These are phyloP conservation scores for Cephus sareptanus DNA, from an alignment of 2,888 invertebrate genomes.

Conservation along the genomic window DNA sequence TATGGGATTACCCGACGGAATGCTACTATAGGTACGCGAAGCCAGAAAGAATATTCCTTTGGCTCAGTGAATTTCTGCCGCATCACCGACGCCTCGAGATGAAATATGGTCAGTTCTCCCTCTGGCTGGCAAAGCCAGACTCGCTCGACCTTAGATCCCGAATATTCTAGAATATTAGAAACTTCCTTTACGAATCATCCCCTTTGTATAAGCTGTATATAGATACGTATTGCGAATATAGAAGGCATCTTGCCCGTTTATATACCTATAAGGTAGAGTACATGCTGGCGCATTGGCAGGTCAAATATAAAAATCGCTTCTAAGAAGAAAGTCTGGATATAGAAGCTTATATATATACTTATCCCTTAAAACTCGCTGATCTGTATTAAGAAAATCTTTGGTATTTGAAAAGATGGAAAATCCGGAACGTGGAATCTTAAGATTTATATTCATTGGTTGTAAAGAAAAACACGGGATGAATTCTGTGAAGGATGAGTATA, in stretches of 20 bases:
- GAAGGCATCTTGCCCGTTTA: not conserved
- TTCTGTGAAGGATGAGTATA: too few relatives aligned
- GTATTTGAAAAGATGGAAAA: too few relatives aligned
- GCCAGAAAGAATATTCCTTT: constrained; percentile 34
- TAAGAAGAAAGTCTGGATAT: not conserved
- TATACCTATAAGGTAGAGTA: not conserved
- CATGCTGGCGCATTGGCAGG: not conserved
- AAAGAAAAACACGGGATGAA: too few relatives aligned
- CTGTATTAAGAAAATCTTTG: too few relatives aligned
- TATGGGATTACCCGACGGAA: not conserved
- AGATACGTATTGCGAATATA: not conserved
- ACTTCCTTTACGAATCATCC: not conserved
- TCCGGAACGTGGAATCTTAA: too few relatives aligned
- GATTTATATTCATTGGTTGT: too few relatives aligned
- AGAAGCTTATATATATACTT: too few relatives aligned
- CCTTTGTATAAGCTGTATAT: not conserved
- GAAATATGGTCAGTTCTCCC: constrained; percentile 31
- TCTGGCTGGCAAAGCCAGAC: constrained; percentile 1
- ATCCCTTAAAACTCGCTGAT: too few relatives aligned
- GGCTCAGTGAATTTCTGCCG: constrained; percentile 27
- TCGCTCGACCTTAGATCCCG: constrained; percentile 1
- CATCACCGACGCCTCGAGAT: constrained; percentile 19
- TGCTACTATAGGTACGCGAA: not conserved
- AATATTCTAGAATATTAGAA: constrained; percentile 7
- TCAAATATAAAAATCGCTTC: not conserved